Percentiles rank a stretch among this genome's conserved stretches.
These are phyloP conservation scores for Platorchestia sp. DNA, from an alignment of 1,140 invertebrate species.

Conservation along the genomic window DNA sequence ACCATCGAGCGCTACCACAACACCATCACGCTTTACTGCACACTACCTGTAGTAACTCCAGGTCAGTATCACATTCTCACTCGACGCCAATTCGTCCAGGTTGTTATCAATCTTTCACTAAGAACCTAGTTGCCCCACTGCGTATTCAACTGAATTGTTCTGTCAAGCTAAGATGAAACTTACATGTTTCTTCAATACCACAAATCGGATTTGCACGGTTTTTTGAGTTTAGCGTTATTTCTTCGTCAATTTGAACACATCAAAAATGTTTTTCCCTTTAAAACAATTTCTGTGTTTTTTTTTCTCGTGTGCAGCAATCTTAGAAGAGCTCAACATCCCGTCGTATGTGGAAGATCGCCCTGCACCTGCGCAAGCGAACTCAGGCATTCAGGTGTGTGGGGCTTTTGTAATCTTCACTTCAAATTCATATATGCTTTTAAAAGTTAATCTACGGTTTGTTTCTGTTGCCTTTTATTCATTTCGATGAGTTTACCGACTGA, in stretches of 20 bases:
- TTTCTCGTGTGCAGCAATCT: constrained; percentile 57
- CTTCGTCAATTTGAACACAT: no score
- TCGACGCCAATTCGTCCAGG: neutral
- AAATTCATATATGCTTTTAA: neutral
- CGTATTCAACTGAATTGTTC: no score
- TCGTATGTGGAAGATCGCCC: constrained; percentile 62
- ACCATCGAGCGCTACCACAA: constrained; percentile 66
- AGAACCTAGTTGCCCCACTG: neutral
- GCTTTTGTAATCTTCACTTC: neutral
- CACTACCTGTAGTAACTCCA: constrained; percentile 64
- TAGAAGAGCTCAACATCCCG: constrained; percentile 66
- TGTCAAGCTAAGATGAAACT: no score
- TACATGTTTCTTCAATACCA: neutral
- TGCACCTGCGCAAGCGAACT: constrained; percentile 1
- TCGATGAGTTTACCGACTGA: neutral
- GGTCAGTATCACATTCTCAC: constrained; percentile 45
- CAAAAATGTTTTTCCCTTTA: no score
- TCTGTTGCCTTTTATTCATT: neutral
- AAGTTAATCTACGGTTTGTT: neutral
- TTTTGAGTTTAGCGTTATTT: no score
- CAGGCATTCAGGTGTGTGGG: neutral
- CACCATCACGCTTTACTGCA: constrained; percentile 67
- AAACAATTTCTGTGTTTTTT: neutral
- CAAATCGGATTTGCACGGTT: neutral
- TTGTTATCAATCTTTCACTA: no score